phyloP scores from a whole-genome alignment of 2,797 vertebrate species.

The Rhabdomys pumilio region DNA sequence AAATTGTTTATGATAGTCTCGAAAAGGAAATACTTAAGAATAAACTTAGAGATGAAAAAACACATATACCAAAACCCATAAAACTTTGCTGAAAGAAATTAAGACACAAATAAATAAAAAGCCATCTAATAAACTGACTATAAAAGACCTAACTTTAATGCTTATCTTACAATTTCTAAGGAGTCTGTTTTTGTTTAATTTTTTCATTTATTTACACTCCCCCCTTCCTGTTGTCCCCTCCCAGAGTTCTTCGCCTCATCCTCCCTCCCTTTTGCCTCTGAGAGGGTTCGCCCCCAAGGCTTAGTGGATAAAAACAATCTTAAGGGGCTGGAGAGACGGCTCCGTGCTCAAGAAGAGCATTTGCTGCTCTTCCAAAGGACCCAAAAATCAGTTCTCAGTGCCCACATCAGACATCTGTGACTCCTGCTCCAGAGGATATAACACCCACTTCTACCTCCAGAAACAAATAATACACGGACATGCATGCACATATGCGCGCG shows the following conservation, averaged over 20 bases:
- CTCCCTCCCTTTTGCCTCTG: neutral
- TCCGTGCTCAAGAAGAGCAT: neutral
- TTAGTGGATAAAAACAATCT: neutral
- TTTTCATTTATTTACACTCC: too few relatives aligned
- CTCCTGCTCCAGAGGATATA: neutral
- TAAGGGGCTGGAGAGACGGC: neutral
- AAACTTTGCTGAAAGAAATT: neutral
- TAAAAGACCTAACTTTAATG: too few relatives aligned
- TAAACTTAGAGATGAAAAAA: neutral
- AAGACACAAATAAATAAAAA: conserved; percentile 46
- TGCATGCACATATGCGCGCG: neutral
- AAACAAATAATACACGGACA: neutral
- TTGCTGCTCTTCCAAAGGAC: neutral
- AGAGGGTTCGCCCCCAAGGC: neutral
- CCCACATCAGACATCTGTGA: too few relatives aligned
- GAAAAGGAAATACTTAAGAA: conserved; percentile 38
- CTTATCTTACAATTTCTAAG: too few relatives aligned
- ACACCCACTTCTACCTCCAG: neutral
- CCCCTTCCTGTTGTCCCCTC: too few relatives aligned
- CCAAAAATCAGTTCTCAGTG: neutral
- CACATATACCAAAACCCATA: neutral
- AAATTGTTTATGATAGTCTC: neutral
- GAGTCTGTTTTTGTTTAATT: too few relatives aligned
- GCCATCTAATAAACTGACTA: neutral
- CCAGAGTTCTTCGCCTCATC: too few relatives aligned